phyloP scores from a whole-genome alignment of 2,797 vertebrate genomes.

The Urocyon cinereoargenteus region DNA sequence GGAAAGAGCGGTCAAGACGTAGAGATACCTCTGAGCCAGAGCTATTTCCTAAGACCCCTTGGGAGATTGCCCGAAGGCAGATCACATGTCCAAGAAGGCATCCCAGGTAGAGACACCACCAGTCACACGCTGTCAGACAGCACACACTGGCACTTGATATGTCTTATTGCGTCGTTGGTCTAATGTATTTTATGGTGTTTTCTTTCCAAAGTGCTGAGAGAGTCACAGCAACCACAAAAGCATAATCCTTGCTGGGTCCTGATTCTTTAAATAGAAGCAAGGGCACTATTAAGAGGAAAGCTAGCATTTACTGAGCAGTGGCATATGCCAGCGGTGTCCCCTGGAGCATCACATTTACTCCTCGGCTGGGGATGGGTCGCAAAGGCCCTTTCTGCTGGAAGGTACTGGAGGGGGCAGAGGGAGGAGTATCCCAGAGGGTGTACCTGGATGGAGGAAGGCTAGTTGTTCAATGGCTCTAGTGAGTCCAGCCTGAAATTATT shows the following conservation, averaged over 20 bases:
- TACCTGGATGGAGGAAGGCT: background rate
- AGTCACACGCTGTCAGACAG: background rate
- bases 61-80: background rate
- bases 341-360: background rate
- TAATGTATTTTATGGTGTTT: background rate
- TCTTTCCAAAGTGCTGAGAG: background rate
- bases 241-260: background rate
- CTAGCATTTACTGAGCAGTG: background rate
- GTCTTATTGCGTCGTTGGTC: background rate
- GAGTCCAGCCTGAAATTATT: background rate
- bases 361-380: rapidly evolving
- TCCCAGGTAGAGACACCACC: background rate
- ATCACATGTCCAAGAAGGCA: background rate
- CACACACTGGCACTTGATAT: background rate
- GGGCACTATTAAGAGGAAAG: background rate
- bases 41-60: background rate
- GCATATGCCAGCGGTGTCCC: background rate
- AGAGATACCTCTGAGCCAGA: background rate
- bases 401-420: background rate
- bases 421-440: background rate
- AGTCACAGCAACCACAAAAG: background rate
- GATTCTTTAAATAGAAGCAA: background rate
- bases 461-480: background rate
- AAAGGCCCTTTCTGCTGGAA: background rate
- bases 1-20: background rate